A percentile compares a stretch with the other conserved stretches of the same genome.
Conservation (phyloP, 92 coral and sea anemone species). For the Bergia puertoricense region DNA sequence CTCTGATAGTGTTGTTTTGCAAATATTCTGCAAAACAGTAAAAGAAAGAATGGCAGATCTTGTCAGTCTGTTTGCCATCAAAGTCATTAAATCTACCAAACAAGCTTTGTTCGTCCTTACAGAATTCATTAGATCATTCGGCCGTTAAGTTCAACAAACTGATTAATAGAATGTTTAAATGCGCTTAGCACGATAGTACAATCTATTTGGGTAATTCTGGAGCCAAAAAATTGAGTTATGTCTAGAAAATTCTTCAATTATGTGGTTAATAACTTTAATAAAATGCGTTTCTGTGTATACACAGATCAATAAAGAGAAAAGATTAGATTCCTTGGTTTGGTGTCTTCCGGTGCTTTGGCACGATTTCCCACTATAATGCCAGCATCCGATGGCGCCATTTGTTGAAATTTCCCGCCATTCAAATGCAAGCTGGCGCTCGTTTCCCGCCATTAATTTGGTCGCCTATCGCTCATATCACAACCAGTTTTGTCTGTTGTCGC, state of each 20-base stretch:
- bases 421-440: conserved; percentile 35
- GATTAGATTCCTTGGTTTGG: conserved; percentile 32
- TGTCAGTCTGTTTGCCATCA: conserved; percentile 22
- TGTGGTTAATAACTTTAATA: conserved; percentile 32
- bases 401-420: conserved; percentile 36
- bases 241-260: conserved; percentile 37
- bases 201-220: conserved; percentile 23
- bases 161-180: conserved; percentile 41
- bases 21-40: conserved; percentile 12
- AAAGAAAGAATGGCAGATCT: conserved; percentile 32
- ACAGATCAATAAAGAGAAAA: conserved; percentile 32
- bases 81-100: conserved; percentile 40
- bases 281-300: conserved; percentile 27
- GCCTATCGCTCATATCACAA: conserved; percentile 16
- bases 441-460: conserved; percentile 39
- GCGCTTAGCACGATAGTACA: conserved; percentile 32
- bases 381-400: conserved; percentile 40
- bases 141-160: conserved; percentile 40
- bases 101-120: conserved; percentile 21
- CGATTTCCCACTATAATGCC: conserved; percentile 38
- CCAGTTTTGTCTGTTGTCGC: conserved; percentile 1
- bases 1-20: conserved; percentile 41
- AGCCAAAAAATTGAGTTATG: conserved; percentile 31
- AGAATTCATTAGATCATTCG: conserved; percentile 43
- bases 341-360: conserved; percentile 43